A percentile compares a stretch with the other conserved stretches of the same genome.
phyloP scores from a whole-genome alignment of 1,140 invertebrate species.

The Drosophila santomea region DNA sequence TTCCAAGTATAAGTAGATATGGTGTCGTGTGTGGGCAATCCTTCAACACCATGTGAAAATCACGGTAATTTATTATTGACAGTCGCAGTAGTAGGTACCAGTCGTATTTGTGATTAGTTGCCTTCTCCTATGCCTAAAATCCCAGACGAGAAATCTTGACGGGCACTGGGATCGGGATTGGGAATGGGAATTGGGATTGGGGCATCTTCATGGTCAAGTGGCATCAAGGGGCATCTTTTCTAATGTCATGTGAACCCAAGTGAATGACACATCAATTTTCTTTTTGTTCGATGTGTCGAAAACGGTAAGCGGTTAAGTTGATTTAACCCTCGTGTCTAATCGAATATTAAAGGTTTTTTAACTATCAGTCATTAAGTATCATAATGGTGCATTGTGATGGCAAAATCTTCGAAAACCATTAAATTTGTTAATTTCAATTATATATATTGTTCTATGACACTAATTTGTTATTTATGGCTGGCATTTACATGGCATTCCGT shows the following conservation, averaged over 20 bases:
- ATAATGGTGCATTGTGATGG: neutral
- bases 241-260: conserved; percentile 19
- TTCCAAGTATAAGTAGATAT: conserved; percentile 29
- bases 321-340: conserved; percentile 15
- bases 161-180: conserved; percentile 3
- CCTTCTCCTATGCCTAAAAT: conserved; percentile 39
- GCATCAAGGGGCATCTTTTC: conserved; percentile 15
- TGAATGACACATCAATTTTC: conserved; percentile 34
- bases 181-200: neutral
- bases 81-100: conserved; percentile 48
- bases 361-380: conserved; percentile 7
- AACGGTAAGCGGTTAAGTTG: conserved; percentile 38
- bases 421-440: neutral
- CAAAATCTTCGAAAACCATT: neutral
- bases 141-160: conserved; percentile 15
- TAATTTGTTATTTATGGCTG: neutral
- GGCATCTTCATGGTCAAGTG: conserved; percentile 23
- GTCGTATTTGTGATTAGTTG: conserved; percentile 50
- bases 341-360: conserved; percentile 7
- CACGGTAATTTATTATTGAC: conserved; percentile 70
- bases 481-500: neutral
- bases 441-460: neutral
- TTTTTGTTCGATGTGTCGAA: conserved; percentile 36
- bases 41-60: conserved; percentile 75
- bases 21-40: conserved; percentile 74